Evolutionary conservation across 1,140 invertebrate species (phyloP), one percentile per base, ranked within the genome.

Genomic region (Plectrocnemia conspersa): DNA sequence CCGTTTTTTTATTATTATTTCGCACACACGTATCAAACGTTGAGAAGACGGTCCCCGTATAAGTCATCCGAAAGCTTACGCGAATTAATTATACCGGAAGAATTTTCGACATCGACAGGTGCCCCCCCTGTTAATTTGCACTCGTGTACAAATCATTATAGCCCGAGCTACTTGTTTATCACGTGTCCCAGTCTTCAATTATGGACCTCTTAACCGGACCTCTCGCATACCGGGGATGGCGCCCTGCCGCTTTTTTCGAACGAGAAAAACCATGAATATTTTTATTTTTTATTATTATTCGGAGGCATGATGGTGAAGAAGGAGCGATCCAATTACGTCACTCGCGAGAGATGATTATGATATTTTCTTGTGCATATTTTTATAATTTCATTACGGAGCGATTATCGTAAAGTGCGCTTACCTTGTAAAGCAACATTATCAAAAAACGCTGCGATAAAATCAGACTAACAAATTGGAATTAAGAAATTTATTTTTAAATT

Each of bases 61-160:
- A n/a, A n/a, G n/a, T n/a, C n/a, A n/a, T 24, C 2, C 22, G 15
- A 29, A 45, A 45, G 44, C 45, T 42, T 29, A 23, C 33, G 33
- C 44, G 21, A 59, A 59, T 59, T 59, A 59, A 59, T 59, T 54
- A 45, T 47, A 54, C 57, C 29, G 57, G 57, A 59, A 59, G 57
- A 59, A 19, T 27, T 25, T 24, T 19, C 18, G 15, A 33, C 41
- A 59, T 54, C 46, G 52, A 59, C 57, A 59, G 52, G 50, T 59
- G 57, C 52, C 35, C 23, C 13, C 27, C 21, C 4, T 25, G 21
- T 50, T 59, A 54, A 50, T 53, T 52, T 33, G 21, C 55, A 36
- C 40, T 45, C 40, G 32, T 38, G 38, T 46, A 44, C 48, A 57
- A 57, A 57, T 54, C 52, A 54, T 54, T 33, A 32, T 22, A 2